Conservation (phyloP, 2,113 vertebrate species). For the Rattus norvegicus region DNA sequence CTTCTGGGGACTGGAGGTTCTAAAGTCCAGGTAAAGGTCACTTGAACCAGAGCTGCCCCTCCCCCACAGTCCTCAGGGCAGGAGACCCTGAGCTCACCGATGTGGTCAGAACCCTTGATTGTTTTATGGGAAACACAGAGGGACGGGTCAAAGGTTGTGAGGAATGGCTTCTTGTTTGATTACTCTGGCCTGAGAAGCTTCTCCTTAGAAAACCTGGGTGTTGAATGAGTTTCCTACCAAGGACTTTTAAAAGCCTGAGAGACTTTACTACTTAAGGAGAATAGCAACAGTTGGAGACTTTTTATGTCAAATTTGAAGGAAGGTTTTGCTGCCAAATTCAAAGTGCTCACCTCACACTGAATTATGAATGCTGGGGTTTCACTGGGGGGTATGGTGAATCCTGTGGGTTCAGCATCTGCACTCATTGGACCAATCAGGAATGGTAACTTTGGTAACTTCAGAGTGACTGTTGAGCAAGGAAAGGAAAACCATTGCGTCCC, state of each 20-base stretch:
- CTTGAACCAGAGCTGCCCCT: neutral
- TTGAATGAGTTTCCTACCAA: neutral
- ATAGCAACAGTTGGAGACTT: neutral
- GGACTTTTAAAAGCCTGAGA: neutral
- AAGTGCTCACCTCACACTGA: neutral
- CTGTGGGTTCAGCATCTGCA: neutral
- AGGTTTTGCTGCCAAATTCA: neutral
- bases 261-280: neutral
- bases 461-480: neutral
- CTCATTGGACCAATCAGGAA: neutral
- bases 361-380: neutral
- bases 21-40: conserved; percentile 65
- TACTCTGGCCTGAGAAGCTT: neutral
- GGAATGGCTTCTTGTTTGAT: conserved; percentile 12
- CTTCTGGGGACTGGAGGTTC: conserved; percentile 5
- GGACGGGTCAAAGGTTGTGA: conserved; percentile 56
- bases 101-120: neutral
- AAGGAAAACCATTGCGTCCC: neutral
- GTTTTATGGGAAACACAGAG: conserved; percentile 4
- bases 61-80: neutral
- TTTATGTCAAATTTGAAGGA: neutral
- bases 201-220: neutral
- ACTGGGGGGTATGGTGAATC: neutral
- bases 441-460: neutral
- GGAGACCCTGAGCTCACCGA: neutral